Evolutionary conservation across 2,113 vertebrate genomes (phyloP).

Genomic region (Myanophis thanlyinensis): DNA sequence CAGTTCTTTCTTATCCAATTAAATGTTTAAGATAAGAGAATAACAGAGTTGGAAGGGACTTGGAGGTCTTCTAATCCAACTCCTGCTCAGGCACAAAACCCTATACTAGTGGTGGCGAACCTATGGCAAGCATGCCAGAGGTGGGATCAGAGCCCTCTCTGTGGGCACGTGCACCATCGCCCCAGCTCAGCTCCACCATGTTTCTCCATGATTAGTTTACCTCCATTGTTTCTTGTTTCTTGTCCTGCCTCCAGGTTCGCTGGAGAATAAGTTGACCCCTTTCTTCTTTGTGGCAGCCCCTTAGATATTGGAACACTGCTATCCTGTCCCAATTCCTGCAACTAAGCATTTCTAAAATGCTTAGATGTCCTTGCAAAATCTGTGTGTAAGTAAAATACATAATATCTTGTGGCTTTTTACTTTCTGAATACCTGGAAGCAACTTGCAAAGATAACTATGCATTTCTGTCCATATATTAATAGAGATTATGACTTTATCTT

Average conservation of each 20-base stretch:
- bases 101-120: too few relatives aligned
- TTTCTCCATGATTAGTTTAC: too few relatives aligned
- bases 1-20: not conserved
- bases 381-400: not conserved
- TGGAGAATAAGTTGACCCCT: not conserved
- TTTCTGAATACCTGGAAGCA: not conserved
- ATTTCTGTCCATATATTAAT: not conserved
- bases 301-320: not conserved
- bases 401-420: not conserved
- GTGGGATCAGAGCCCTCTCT: too few relatives aligned
- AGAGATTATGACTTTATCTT: not conserved
- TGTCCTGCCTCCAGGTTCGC: not conserved
- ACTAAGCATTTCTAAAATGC: not conserved
- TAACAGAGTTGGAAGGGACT: not conserved
- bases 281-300: not conserved
- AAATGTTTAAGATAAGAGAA: not conserved
- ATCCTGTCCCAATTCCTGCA: not conserved
- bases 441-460: not conserved
- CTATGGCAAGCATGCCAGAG: too few relatives aligned
- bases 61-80: too few relatives aligned
- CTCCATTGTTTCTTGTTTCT: too few relatives aligned
- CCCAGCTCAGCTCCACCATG: too few relatives aligned
- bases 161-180: too few relatives aligned
- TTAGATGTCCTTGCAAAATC: not conserved
- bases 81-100: too few relatives aligned